Percentiles rank a stretch among this genome's conserved stretches.
These are phyloP conservation scores for Sula dactylatra DNA, from an alignment of 2,113 vertebrate genomes.

Conservation along the genomic window DNA sequence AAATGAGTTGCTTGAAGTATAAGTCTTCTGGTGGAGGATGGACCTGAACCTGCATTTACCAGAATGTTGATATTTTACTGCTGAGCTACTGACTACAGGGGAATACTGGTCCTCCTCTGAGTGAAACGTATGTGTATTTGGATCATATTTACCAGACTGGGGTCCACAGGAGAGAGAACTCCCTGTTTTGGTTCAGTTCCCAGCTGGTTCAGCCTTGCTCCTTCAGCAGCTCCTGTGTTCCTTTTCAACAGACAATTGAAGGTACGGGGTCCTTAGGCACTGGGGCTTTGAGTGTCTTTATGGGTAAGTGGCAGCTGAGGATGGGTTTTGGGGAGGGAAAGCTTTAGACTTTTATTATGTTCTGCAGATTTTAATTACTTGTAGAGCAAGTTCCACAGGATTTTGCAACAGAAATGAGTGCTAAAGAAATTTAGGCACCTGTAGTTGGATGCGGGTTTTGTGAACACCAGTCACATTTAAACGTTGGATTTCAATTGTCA, in stretches of 20 bases:
- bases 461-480: not conserved
- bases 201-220: not conserved
- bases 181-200: not conserved
- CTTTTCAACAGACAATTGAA: not conserved
- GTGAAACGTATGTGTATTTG: not conserved
- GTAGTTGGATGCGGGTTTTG: not conserved
- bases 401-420: not conserved
- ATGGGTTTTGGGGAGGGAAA: not conserved
- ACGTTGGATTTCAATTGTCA: not conserved
- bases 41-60: not conserved
- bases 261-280: not conserved
- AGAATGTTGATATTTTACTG: not conserved
- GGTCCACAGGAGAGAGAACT: not conserved
- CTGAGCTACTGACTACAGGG: not conserved
- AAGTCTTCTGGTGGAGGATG: not conserved
- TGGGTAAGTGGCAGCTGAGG: not conserved
- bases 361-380: not conserved
- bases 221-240: not conserved
- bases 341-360: not conserved
- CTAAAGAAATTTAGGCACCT: not conserved
- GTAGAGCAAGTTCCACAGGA: not conserved
- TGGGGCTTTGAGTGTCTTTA: not conserved
- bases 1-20: not conserved
- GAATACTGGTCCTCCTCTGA: not conserved
- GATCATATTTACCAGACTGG: not conserved